phyloP scores from a whole-genome alignment of 2,113 vertebrate genomes.

The Prolemur simus region DNA sequence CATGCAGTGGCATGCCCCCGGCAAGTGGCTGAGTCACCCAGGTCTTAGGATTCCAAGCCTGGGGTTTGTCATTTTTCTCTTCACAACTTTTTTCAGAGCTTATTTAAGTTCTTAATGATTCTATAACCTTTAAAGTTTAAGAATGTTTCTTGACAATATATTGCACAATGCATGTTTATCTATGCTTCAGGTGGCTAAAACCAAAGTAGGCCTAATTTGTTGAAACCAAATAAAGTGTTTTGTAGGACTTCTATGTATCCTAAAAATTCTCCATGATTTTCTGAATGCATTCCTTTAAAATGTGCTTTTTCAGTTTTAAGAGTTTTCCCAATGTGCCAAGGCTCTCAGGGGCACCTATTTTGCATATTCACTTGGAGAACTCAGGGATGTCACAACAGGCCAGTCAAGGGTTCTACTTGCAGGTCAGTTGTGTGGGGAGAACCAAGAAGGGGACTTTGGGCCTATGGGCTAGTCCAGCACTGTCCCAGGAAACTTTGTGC shows the following conservation, averaged over 20 bases:
- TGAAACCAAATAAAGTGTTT: not conserved
- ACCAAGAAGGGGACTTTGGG: not conserved
- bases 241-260: not conserved
- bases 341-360: not conserved
- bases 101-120: slow-evolving; percentile 18
- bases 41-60: not conserved
- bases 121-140: slow-evolving; percentile 4
- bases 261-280: not conserved
- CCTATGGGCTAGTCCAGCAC: not conserved
- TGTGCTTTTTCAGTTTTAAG: not conserved
- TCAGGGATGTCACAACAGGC: not conserved
- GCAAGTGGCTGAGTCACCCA: not conserved
- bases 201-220: not conserved
- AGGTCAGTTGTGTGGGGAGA: not conserved
- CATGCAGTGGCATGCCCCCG: not conserved
- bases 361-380: not conserved
- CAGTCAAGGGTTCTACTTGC: not conserved
- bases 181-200: slow-evolving; percentile 26
- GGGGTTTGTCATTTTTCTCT: not conserved
- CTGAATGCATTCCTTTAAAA: not conserved
- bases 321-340: not conserved
- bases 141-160: not conserved
- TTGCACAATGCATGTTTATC: not conserved
- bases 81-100: slow-evolving; percentile 32
- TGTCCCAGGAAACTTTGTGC: not conserved